Base-by-base conservation (phyloP, 1,140 invertebrate genomes). In the Drosophila tropicalis region DNA sequence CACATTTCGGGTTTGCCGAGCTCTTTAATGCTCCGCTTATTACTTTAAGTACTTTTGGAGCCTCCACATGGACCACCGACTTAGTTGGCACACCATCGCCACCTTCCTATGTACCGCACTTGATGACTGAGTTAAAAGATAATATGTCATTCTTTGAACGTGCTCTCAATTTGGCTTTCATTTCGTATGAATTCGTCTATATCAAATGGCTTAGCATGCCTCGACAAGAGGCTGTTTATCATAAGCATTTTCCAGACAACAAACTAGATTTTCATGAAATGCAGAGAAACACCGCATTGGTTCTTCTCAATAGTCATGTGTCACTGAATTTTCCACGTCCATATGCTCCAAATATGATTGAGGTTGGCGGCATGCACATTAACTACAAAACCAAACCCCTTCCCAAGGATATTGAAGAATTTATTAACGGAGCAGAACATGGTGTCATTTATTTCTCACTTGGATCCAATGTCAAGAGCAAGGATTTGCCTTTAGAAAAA, bases 381-480 rank as follows among this genome's bases (percentile, higher is more conserved):
- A 86, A 92, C 51, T 74, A 81, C 0, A 76, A 79, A 10, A 60
- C 79, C 0, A 89, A 63, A 12, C 79, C 92, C 5, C 72, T 94
- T 40, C 90, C 93, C 0, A 47, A 57, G 25, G 87, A 94, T 62
- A 89, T 94, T 1, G 87, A 94, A 80, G 85, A 93, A 41, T 93
- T 94, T 72, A 90, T 95, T 25, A 93, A 95, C 66, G 91, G 92
- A 47, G 92, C 94, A 2, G 89, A 87, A n/a, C 71, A 94, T 29
- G 95, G 95, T 5, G 93, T 94, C 1, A 90, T 95, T 13, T 95
- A 94, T 55, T 94, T 95, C 51, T 95, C 93, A 63, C 92, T 95
- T 34, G 95, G 95, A 1, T 95, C 95, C 0, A 94, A 95, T 90
- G 76, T 95, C 0, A 93, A 93, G 64, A 93, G 93, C 70, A 91